Evolutionary conservation across 1,140 invertebrate species (phyloP), one percentile per base, ranked within the genome.

Genomic region (Ladona fulva): DNA sequence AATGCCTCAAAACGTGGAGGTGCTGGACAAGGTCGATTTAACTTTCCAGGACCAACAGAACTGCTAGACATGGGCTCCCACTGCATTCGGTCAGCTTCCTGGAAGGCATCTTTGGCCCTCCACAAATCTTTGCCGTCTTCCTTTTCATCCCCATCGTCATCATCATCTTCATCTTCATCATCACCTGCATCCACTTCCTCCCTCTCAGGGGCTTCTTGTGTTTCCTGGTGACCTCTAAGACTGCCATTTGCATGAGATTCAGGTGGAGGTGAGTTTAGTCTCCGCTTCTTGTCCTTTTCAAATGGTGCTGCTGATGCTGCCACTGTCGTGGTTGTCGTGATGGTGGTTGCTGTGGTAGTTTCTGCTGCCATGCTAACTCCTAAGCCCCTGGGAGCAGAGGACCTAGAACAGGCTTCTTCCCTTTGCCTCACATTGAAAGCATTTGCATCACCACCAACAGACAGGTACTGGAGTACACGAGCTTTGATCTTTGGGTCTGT

Each of bases 401-500:
- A 77, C 11, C 74, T 42, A 42, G 42, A 74, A 14, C 76, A 66
- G 75, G 78, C 78, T 73, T 79, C 80, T 24, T 80, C 77, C 1
- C 74, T 37, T 5, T 16, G 52, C 52, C n/a, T 66, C 52, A 66
- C 52, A 66, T 66, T 66, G 52, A 66, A 66, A 22, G 52, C 52
- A 22, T 66, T 66, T 22, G 52, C 52, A 52, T 80, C 80, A 24
- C 80, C 74, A 24, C 81, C 80, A 22, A 90, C 88, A 25, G 91
- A 90, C 79, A 95, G 84, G 82, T 94, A 91, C 78, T 92, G 89
- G 80, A 91, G 88, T 77, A 95, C 92, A 82, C 91, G 91, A 76
- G 91, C 92, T 86, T 95, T 95, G 83, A 95, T 90, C 81, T 91
- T 90, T 77, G 93, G 93, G 90, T 95, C 94, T 95, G 52, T 6